Evolutionary conservation across 1,140 invertebrate species (phyloP), one percentile per base, ranked within the genome.

Genomic region (Lineus longissimus): DNA sequence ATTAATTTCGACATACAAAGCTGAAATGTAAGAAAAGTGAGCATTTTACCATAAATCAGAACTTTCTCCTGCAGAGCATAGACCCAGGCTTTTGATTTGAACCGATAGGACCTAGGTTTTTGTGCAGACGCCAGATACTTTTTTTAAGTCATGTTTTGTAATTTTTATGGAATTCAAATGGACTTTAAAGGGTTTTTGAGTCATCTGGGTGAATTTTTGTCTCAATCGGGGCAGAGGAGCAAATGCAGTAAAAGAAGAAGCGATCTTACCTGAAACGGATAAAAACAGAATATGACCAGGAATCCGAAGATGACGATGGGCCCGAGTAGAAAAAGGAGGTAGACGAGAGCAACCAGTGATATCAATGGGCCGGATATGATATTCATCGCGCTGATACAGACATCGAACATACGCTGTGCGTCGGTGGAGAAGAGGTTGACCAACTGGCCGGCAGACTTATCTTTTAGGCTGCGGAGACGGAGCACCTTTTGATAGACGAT

Each of bases 351-450:
- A 45, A 83, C 84, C 40, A 87, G 63, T 33, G 87, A 80, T 6
- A 87, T 83, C 56, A 90, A 73, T 11, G 88, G 88, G 4, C 88
- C 88, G 31, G 85, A 85, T 41, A 90, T 77, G 27, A 88, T 82
- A 64, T 88, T 79, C 15, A 87, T 86, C 27, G 84, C 85, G 68
- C 86, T 85, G 27, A 85, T 78, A 33, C 87, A 81, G 33, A 87
- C 85, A 61, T 89, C 87, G 72, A 87, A 89, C 15, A 90, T 78
- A 40, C 88, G 82, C 73, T 86, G 83, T 25, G 87, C 85, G 73
- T 91, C 89, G 73, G 86, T 88, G 23, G 86, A 85, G 74, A 88
- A 89, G 60, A 90, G 80, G 70, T 89, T 89, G 29, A 89, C 84
- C 19, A 89, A 67, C 88, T 90, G 73, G 63, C 88, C 87, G 30